Percentiles rank a stretch among this genome's conserved stretches.
These are phyloP conservation scores for Periophthalmus magnuspinnatus DNA, from an alignment of 2,797 vertebrate genomes.

Conservation along the genomic window DNA sequence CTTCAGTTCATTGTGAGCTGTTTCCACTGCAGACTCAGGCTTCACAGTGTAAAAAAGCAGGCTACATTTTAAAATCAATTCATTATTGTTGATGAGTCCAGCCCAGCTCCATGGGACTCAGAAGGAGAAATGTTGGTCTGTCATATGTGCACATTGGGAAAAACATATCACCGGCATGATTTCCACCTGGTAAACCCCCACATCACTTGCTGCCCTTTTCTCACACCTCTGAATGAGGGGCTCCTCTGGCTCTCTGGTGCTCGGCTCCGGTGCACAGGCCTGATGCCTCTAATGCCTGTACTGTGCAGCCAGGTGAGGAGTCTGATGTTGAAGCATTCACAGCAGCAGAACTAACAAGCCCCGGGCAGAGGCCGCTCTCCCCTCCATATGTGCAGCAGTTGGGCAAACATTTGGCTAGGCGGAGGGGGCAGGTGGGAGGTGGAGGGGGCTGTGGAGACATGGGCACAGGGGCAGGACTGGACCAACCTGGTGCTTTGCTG, in stretches of 20 bases:
- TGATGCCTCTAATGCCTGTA: too few relatives aligned
- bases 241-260: neutral
- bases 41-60: neutral
- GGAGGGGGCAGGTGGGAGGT: constrained; percentile 8
- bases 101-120: too few relatives aligned
- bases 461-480: neutral
- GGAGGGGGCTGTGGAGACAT: neutral
- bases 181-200: neutral
- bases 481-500: too few relatives aligned
- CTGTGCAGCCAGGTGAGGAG: neutral
- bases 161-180: too few relatives aligned
- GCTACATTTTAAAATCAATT: too few relatives aligned
- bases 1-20: too few relatives aligned
- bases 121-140: too few relatives aligned
- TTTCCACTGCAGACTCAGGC: neutral
- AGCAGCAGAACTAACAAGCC: constrained; percentile 86
- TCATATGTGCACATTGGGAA: neutral
- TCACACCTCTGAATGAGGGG: too few relatives aligned
- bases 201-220: neutral
- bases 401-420: constrained; percentile 44
- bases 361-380: constrained; percentile 79
- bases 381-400: constrained; percentile 79
- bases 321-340: constrained; percentile 67
- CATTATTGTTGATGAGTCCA: too few relatives aligned
- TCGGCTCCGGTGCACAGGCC: neutral